Percentiles rank a stretch among this genome's conserved stretches.
These are phyloP conservation scores for Athene noctua DNA, from an alignment of 2,113 vertebrate species.

Conservation along the genomic window DNA sequence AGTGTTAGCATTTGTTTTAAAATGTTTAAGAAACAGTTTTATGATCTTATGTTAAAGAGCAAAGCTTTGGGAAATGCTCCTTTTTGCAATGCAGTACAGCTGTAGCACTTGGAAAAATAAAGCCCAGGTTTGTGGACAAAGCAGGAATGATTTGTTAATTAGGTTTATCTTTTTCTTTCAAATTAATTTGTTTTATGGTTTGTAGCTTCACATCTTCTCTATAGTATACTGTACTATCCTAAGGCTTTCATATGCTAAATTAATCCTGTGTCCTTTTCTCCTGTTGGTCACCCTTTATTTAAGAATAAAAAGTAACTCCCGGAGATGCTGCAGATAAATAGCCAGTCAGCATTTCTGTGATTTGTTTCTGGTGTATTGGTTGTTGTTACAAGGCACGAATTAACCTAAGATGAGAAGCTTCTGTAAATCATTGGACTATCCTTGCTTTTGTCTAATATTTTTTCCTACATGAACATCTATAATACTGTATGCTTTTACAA, in stretches of 20 bases:
- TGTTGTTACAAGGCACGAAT: constrained; percentile 6
- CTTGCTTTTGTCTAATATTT: constrained; percentile 10
- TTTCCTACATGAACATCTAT: neutral
- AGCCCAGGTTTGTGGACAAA: neutral
- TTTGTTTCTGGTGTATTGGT: neutral
- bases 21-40: neutral
- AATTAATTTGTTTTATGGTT: neutral
- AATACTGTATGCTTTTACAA: neutral
- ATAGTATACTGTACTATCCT: neutral
- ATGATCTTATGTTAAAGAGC: neutral
- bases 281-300: neutral
- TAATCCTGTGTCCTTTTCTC: neutral
- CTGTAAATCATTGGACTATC: constrained; percentile 2
- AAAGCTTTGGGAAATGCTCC: neutral
- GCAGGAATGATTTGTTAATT: neutral
- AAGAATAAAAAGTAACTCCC: neutral
- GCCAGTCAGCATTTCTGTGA: constrained; percentile 14
- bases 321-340: neutral
- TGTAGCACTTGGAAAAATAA: neutral
- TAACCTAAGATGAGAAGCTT: neutral
- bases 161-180: neutral
- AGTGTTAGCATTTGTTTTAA: neutral
- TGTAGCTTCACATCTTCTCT: neutral
- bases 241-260: neutral
- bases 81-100: neutral